These are phyloP conservation scores for Timandra comae DNA, from an alignment of 2,888 invertebrate species.

Conservation along the genomic window DNA sequence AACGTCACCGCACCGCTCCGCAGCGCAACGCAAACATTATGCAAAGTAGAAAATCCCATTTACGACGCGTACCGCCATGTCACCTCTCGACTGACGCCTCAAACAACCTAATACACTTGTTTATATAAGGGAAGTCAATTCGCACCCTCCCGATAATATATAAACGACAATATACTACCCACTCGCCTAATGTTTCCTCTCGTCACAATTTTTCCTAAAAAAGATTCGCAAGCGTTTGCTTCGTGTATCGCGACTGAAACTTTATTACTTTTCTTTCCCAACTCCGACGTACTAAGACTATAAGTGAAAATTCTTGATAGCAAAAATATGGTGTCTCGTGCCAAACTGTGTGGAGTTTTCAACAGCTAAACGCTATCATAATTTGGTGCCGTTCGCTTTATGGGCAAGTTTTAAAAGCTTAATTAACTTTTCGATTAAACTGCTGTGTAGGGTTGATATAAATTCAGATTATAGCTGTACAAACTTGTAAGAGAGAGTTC, in stretches of 20 bases:
- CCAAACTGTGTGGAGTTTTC: slow-evolving; percentile 7
- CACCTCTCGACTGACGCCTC: slow-evolving; percentile 33
- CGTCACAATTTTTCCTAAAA: slow-evolving; percentile 15
- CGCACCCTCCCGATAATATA: slow-evolving; percentile 30
- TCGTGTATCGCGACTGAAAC: slow-evolving; percentile 8
- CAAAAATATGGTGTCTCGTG: slow-evolving; percentile 9
- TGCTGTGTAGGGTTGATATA: slow-evolving; percentile 1
- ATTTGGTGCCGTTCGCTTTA: slow-evolving; percentile 4
- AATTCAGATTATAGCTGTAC: slow-evolving; percentile 1
- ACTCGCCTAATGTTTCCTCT: slow-evolving; percentile 31
- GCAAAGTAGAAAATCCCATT: slow-evolving; percentile 60
- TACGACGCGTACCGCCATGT: slow-evolving; percentile 36
- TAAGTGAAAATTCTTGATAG: slow-evolving; percentile 13
- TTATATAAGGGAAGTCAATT: slow-evolving; percentile 47
- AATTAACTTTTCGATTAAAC: slow-evolving; percentile 5
- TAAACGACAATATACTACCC: too few species aligned
- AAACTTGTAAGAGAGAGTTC: slow-evolving; percentile 1
- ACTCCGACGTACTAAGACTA: slow-evolving; percentile 12
- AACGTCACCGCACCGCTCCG: slow-evolving; percentile 17
- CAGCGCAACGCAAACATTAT: slow-evolving; percentile 42
- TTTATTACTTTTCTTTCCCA: slow-evolving; percentile 18
- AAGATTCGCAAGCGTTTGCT: slow-evolving; percentile 15
- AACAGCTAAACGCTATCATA: slow-evolving; percentile 4
- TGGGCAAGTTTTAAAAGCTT: slow-evolving; percentile 1
- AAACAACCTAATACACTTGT: slow-evolving; percentile 51